phyloP scores from a whole-genome alignment of 2,113 vertebrate species.

The Varanus komodoensis region DNA sequence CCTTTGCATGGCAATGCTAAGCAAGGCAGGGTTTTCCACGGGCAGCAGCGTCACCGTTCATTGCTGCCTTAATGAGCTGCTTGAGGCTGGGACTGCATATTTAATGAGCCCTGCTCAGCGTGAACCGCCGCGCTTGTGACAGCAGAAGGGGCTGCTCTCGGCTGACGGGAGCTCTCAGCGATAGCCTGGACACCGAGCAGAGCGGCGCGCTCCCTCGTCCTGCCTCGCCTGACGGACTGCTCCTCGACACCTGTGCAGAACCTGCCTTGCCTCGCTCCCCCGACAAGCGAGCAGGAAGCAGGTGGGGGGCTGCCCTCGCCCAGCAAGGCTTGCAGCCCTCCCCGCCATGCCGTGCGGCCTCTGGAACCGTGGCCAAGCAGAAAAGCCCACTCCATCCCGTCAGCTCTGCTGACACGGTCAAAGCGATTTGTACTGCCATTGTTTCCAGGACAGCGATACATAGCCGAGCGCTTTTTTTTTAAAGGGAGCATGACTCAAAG shows the following conservation, averaged over 20 bases:
- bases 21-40: constrained; percentile 77
- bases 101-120: constrained; percentile 82
- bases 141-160: constrained; percentile 79
- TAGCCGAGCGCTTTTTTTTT: neutral
- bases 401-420: neutral
- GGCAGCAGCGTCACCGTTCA: constrained; percentile 78
- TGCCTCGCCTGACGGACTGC: constrained; percentile 52
- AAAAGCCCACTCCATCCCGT: constrained; percentile 38
- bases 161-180: constrained; percentile 74
- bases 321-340: neutral
- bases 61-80: constrained; percentile 85
- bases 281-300: neutral
- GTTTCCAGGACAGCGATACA: constrained; percentile 4
- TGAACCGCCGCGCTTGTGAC: constrained; percentile 82
- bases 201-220: constrained; percentile 45
- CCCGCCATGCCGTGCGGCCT: constrained; percentile 19
- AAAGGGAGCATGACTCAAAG: constrained; percentile 15
- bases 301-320: neutral
- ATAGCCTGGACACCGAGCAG: constrained; percentile 48
- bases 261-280: neutral
- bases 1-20: constrained; percentile 78
- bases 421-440: constrained; percentile 45
- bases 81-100: constrained; percentile 85
- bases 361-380: neutral
- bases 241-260: constrained; percentile 66